Percentiles rank a stretch among this genome's conserved stretches.
Conservation (phyloP, 2,797 vertebrate genomes). For the Urosaurus nigricauda region DNA sequence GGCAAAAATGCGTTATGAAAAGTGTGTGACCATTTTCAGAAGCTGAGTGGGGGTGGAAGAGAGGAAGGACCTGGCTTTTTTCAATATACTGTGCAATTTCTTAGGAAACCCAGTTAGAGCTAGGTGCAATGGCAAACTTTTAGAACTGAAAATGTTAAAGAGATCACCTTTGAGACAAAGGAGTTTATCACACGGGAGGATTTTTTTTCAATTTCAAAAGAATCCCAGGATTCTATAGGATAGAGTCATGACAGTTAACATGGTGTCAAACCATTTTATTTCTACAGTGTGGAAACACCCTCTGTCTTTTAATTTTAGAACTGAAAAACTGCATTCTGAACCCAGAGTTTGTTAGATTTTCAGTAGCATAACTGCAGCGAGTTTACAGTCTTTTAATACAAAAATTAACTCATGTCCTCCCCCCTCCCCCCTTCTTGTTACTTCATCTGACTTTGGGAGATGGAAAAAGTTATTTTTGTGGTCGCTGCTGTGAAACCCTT, state of each 20-base stretch:
- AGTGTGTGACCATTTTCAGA: background rate
- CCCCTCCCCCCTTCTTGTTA: no score
- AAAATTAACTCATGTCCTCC: background rate
- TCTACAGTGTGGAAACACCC: no score
- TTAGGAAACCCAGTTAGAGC: no score
- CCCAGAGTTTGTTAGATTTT: background rate
- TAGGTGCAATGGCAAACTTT: background rate
- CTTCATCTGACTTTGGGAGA: no score
- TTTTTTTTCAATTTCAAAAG: no score
- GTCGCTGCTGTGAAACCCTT: background rate
- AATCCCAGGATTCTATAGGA: no score
- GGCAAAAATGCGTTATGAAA: background rate
- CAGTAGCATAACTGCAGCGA: background rate
- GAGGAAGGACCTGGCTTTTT: background rate
- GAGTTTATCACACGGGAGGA: no score
- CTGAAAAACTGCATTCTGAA: background rate
- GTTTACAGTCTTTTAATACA: background rate
- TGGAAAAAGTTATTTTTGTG: background rate
- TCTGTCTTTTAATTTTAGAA: background rate
- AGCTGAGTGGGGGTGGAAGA: background rate
- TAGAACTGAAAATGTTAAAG: background rate
- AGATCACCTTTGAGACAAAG: no score
- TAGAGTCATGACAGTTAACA: no score
- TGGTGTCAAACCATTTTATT: no score
- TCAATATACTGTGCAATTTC: no score